Conservation (phyloP, 2,113 vertebrate species). For the Probosciger aterrimus region DNA sequence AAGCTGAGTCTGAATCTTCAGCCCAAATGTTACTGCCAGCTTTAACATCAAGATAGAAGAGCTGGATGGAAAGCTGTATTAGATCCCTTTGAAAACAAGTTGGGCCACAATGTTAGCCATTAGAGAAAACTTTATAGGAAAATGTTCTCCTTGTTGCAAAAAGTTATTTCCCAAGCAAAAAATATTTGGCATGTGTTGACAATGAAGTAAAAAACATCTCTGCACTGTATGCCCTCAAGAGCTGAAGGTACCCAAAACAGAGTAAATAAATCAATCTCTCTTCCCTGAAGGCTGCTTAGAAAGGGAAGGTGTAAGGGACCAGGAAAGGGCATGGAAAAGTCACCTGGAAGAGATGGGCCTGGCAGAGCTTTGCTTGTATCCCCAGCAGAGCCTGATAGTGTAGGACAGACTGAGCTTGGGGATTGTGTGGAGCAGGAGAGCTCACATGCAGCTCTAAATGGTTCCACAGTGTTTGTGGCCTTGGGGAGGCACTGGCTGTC, state of each 20-base stretch:
- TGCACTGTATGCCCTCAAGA: not conserved
- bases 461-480: accelerated
- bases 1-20: not conserved
- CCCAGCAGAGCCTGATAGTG: not conserved
- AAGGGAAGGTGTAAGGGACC: not conserved
- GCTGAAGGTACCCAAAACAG: not conserved
- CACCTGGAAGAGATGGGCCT: not conserved
- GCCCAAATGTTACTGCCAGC: not conserved
- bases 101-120: not conserved
- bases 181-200: not conserved
- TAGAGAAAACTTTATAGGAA: not conserved
- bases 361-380: not conserved
- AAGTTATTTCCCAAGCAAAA: not conserved
- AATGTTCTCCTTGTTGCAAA: not conserved
- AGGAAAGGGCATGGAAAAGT: not conserved
- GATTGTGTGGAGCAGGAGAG: not conserved
- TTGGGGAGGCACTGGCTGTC: not conserved
- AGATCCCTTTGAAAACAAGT: not conserved
- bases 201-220: not conserved
- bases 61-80: not conserved
- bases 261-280: not conserved
- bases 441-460: accelerated
- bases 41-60: not conserved
- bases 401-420: not conserved
- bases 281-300: not conserved